Base-by-base conservation (phyloP, 2,797 vertebrate genomes). In the Scyliorhinus canicula region DNA sequence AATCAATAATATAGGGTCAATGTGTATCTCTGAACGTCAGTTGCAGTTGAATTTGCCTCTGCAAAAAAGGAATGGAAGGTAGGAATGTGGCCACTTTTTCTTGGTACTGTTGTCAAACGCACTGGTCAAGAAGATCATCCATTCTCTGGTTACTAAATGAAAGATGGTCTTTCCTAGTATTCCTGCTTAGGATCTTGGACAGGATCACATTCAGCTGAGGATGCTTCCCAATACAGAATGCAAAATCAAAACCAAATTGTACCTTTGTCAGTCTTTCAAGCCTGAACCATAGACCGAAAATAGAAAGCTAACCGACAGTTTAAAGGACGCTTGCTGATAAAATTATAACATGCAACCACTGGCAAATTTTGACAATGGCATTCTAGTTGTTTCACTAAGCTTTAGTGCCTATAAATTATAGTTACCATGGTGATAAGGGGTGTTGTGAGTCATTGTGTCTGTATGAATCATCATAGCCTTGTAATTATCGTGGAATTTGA, bases 371-470 rank as follows among this genome's bases (percentile, higher is more conserved):
- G 60, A 26, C 88, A 91, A 40, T 65, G n/a, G 60, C 88, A 44
- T 91, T 71, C 47, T 55, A 50, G 47, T 11, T 74, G 67, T 74
- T 69, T 94, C 31, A 35, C 55, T 52, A 47, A 94, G 47, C 1
- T 52, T 55, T 65, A 55, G 93, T 94, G 14, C 69, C 93, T 94
- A 52, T 74, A 94, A 50, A 69, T 94, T 90, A 19, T 28, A 69
- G 31, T 71, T 74, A 71, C 93, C 93, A 50, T 71, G 67, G 93
- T 94, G 69, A 94, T n/a, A 12, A 94, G 19, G 35, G 47, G 50
- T 50, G 40, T 91, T 65, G 31, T 52, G 93, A 71, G 65, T 74
- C 93, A 74, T 74, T 74, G 47, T 67, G 57, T 67, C 63, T 14
- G 47, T 8, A 47, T 55, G 67, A 94, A 52, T 94, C 44, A 94